Evolutionary conservation across 2,888 invertebrate genomes (phyloP), one percentile per base, ranked within the genome.

Genomic region (Tetragonisca angustula): DNA sequence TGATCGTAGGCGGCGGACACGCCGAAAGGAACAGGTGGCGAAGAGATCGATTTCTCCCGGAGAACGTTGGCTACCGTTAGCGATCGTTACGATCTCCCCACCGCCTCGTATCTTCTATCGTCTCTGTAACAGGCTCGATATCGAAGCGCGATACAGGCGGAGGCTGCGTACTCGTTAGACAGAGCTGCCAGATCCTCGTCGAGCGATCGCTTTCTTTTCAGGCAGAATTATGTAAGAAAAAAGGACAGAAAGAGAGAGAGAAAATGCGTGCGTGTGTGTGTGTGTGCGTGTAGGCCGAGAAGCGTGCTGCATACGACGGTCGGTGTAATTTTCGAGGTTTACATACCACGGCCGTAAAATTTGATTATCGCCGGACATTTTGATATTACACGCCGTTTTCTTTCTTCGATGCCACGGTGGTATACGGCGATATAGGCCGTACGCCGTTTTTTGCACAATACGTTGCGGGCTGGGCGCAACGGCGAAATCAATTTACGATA

Each of bases 1-100:
- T 93, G 91, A 92, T 92, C 91, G 91, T 91, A 91, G 91, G 91
- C 90, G 91, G 89, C 74, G 86, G 76, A 78, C 83, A 79, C 75
- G 88, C 84, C 87, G 81, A 84, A 75, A 87, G 91, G 88, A 90
- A 88, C 92, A 93, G 91, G 92, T 92, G 92, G 84, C 83, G 85
- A 90, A 87, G 88, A 88, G 88, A 88, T 91, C 84, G 83, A 89
- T 92, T 87, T 87, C 82, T 78, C 52, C 27, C 36, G 43, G 61
- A 5, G 52, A 21, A n/a, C 27, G 27, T 9, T 27, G 17, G 49
- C 76, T 76, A 76, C 75, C 59, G 36, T 21, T 17, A 11, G 54
- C 61, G 32, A 69, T 79, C 71, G 59, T 80, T 75, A 73, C 64
- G 9, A 43, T 43, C 1, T 1, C 43, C 11, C 43, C 43, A 27